phyloP scores from a whole-genome alignment of 2,888 invertebrate species.

The Nasonia oneida region DNA sequence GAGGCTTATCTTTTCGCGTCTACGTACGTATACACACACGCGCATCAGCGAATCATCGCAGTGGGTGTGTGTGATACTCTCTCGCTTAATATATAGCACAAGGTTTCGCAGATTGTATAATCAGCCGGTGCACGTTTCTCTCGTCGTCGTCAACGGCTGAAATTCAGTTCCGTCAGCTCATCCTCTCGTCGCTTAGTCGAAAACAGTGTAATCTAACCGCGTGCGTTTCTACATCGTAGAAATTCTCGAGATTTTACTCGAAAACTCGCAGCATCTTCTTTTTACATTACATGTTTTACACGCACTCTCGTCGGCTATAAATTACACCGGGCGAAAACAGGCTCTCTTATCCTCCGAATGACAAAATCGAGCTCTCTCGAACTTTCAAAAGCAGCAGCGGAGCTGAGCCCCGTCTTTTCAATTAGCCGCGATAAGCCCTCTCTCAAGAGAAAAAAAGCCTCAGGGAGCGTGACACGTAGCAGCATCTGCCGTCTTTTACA shows the following conservation, averaged over 20 bases:
- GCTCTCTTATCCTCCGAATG: background rate
- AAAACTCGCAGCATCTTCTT: background rate
- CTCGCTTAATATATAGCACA: conserved; percentile 59
- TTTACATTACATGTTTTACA: background rate
- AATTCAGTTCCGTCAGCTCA: no score
- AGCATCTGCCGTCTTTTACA: background rate
- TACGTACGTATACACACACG: background rate
- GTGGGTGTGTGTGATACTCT: conserved; percentile 40
- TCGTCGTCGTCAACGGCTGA: background rate
- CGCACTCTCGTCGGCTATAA: background rate
- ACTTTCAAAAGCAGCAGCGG: conserved; percentile 1
- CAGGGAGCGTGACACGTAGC: background rate
- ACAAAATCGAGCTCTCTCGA: background rate
- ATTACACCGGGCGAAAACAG: background rate
- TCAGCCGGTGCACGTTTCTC: conserved; percentile 47
- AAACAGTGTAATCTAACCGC: no score
- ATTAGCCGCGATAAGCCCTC: background rate
- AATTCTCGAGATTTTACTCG: no score
- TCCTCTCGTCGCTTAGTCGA: no score
- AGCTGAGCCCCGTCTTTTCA: background rate
- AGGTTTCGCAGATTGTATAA: conserved; percentile 63
- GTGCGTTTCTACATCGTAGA: no score
- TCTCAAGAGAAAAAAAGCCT: background rate
- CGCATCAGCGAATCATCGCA: conserved; percentile 40
- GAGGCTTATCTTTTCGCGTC: background rate